Evolutionary conservation across 2,888 invertebrate species (phyloP).

Genomic region (Phalangium opilio): DNA sequence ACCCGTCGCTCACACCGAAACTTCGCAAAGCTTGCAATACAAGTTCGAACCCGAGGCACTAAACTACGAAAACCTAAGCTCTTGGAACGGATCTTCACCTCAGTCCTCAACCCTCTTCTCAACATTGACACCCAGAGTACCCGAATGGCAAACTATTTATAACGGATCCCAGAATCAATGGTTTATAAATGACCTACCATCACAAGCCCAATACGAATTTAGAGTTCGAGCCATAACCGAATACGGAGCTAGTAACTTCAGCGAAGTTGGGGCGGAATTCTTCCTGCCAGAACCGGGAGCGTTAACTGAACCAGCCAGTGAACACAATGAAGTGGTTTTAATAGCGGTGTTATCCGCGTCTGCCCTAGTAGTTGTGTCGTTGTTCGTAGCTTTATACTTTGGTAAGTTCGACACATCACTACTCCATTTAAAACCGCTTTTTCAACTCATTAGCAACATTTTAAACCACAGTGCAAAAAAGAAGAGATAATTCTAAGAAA

Average conservation of each 20-base stretch:
- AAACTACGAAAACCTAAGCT: too few relatives aligned
- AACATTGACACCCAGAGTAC: too few relatives aligned
- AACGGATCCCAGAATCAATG: slow-evolving; percentile 50
- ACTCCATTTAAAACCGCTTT: too few relatives aligned
- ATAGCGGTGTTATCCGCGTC: not conserved
- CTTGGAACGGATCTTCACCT: too few relatives aligned
- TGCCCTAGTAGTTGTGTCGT: not conserved
- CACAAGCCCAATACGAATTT: slow-evolving; percentile 48
- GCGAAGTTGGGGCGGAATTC: slow-evolving; percentile 45
- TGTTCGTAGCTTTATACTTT: not conserved
- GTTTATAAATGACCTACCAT: slow-evolving; percentile 51
- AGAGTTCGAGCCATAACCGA: slow-evolving; percentile 61
- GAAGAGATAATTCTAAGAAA: slow-evolving; percentile 46
- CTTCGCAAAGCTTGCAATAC: too few relatives aligned
- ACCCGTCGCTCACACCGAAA: too few relatives aligned
- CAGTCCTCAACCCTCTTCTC: too few relatives aligned
- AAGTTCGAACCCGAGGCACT: too few relatives aligned
- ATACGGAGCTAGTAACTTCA: slow-evolving; percentile 67
- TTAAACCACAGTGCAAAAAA: slow-evolving; percentile 17
- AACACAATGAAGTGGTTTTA: not conserved
- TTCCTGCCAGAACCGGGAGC: slow-evolving; percentile 35
- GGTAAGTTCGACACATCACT: not conserved
- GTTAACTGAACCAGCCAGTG: not conserved
- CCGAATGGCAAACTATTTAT: slow-evolving; percentile 26
- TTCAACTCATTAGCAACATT: too few relatives aligned